These are phyloP conservation scores for Bedellia somnulentella DNA, from an alignment of 2,888 invertebrate species.

Conservation along the genomic window DNA sequence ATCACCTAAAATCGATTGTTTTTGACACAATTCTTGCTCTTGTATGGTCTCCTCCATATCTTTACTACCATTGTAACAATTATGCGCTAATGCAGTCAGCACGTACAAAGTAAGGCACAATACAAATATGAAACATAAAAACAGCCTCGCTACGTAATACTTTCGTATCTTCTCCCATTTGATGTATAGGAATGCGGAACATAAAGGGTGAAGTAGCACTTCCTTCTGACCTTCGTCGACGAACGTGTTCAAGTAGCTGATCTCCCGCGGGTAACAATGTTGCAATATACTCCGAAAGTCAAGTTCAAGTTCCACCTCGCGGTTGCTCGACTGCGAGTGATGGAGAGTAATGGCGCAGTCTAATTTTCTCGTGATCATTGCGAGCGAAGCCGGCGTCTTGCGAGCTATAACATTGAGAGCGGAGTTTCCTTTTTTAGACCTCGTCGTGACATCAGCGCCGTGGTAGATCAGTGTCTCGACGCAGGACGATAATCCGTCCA, in stretches of 20 bases:
- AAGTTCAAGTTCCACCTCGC: constrained; percentile 79
- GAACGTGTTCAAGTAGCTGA: constrained; percentile 83
- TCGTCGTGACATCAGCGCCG: constrained; percentile 87
- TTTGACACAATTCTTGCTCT: constrained; percentile 74
- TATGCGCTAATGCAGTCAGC: constrained; percentile 79
- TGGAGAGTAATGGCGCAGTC: constrained; percentile 80
- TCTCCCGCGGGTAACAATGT: constrained; percentile 82
- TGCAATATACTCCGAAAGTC: constrained; percentile 82
- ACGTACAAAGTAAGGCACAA: constrained; percentile 81
- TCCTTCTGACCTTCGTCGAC: constrained; percentile 89
- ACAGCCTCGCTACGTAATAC: constrained; percentile 79
- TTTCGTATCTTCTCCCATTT: constrained; percentile 91
- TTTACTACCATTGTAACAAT: constrained; percentile 80
- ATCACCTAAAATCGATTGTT: constrained; percentile 76
- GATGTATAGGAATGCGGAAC: constrained; percentile 83
- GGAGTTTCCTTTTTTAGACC: constrained; percentile 84
- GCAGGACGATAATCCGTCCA: constrained; percentile 82
- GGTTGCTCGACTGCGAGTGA: constrained; percentile 75
- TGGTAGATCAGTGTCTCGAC: constrained; percentile 82
- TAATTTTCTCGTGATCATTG: constrained; percentile 79
- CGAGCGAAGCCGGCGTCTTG: constrained; percentile 83
- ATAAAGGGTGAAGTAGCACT: constrained; percentile 81
- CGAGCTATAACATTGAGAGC: constrained; percentile 83
- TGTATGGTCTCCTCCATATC: constrained; percentile 73
- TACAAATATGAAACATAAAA: constrained; percentile 79